Percentiles rank a stretch among this genome's conserved stretches.
Evolutionary conservation across 2,113 vertebrate species (phyloP).

Genomic region (Apeltes quadracus): DNA sequence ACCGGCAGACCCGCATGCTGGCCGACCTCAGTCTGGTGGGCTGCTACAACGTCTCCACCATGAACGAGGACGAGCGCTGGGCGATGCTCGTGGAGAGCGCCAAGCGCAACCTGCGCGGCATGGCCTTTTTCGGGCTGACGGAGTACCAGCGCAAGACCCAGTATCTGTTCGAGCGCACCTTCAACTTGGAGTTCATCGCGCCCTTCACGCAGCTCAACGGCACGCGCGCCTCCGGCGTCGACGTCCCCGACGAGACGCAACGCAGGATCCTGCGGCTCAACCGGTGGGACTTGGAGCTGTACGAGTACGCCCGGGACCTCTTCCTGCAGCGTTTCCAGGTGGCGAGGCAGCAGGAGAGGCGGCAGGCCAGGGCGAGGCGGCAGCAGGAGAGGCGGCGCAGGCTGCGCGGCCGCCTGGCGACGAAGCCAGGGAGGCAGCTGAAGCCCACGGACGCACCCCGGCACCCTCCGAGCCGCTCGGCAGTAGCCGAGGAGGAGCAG

Average conservation of each 20-base stretch:
- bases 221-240: constrained; percentile 93
- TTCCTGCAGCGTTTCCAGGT: constrained; percentile 96
- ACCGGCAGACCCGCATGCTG: constrained; percentile 96
- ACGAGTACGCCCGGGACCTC: constrained; percentile 94
- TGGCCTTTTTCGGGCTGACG: constrained; percentile 97
- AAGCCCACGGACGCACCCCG: constrained; percentile 62
- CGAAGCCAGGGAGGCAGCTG: constrained; percentile 61
- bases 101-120: constrained; percentile 91
- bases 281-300: constrained; percentile 93
- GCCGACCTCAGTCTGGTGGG: constrained; percentile 95
- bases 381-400: constrained; percentile 88
- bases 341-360: constrained; percentile 92
- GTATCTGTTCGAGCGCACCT: constrained; percentile 96
- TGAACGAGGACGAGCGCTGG: constrained; percentile 91
- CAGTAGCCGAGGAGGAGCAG: constrained; percentile 23
- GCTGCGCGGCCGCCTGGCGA: constrained; percentile 66
- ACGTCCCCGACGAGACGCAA: constrained; percentile 88
- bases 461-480: constrained; percentile 22
- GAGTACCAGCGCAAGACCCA: constrained; percentile 98
- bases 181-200: constrained; percentile 93
- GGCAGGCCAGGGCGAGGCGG: constrained; percentile 88
- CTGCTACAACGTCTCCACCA: constrained; percentile 94
- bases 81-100: constrained; percentile 92
- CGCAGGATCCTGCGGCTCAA: constrained; percentile 89
- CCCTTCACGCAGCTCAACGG: constrained; percentile 97